A percentile compares a stretch with the other conserved stretches of the same genome.
phyloP scores from a whole-genome alignment of 2,113 vertebrate genomes.

The Lontra canadensis region DNA sequence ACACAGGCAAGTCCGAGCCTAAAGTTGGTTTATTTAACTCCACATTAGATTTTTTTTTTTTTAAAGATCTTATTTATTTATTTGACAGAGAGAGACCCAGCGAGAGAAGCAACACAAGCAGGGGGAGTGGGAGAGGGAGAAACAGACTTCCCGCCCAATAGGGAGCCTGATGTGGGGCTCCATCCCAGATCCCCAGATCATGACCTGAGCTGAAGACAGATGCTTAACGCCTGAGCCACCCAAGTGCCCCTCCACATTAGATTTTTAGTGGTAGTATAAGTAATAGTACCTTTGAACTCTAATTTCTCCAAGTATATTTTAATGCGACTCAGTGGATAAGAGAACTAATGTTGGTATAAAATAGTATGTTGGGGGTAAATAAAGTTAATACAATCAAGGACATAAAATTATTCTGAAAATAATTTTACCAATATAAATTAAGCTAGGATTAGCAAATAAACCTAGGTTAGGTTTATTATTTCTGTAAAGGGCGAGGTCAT shows the following conservation, averaged over 20 bases:
- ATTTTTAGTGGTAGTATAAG: neutral
- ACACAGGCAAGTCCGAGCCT: neutral
- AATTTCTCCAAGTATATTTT: constrained; percentile 7
- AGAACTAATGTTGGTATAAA: constrained; percentile 5
- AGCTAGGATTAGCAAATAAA: neutral
- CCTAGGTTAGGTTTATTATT: neutral
- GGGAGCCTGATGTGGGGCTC: too few relatives aligned
- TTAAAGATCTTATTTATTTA: too few relatives aligned
- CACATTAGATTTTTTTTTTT: constrained; percentile 15
- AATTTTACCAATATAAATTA: constrained; percentile 40
- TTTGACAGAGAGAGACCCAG: too few relatives aligned
- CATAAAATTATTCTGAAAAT: constrained; percentile 31
- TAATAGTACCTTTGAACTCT: neutral
- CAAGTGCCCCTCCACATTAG: neutral
- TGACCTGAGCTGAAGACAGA: too few relatives aligned
- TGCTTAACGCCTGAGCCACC: too few relatives aligned
- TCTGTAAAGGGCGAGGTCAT: neutral
- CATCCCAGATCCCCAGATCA: too few relatives aligned
- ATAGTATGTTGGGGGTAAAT: neutral
- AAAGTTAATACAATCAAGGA: constrained; percentile 25
- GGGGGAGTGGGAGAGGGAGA: too few relatives aligned
- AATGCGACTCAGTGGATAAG: neutral
- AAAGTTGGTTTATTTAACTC: constrained; percentile 33
- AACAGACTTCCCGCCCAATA: too few relatives aligned
- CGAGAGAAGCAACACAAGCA: too few relatives aligned